phyloP scores from a whole-genome alignment of 2,888 invertebrate genomes.

The Tetrapedia diversipes region DNA sequence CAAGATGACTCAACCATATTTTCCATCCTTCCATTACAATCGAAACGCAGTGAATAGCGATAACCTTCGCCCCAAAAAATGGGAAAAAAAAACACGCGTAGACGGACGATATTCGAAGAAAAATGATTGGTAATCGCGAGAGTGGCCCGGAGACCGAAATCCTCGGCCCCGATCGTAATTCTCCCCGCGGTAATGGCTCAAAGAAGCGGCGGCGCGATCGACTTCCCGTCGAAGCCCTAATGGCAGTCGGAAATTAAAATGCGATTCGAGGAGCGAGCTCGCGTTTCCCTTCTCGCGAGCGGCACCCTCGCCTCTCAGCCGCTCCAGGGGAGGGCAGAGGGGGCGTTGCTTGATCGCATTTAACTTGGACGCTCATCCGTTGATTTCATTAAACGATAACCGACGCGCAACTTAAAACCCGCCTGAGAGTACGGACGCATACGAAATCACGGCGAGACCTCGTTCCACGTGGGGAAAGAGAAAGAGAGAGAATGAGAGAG shows the following conservation, averaged over 20 bases:
- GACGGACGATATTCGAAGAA: background rate
- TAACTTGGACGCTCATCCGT: conserved; percentile 80
- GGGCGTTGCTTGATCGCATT: conserved; percentile 74
- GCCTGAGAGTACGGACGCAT: conserved; percentile 50
- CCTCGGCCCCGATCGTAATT: conserved; percentile 30
- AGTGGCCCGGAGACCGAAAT: background rate
- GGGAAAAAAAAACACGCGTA: no score
- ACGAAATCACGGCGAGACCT: conserved; percentile 59
- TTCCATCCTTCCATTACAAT: no score
- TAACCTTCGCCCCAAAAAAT: no score
- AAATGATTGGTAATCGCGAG: background rate
- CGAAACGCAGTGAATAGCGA: background rate
- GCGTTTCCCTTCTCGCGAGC: conserved; percentile 50
- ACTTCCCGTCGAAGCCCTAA: conserved; percentile 65
- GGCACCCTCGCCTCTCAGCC: conserved; percentile 44
- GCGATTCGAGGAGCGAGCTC: conserved; percentile 57
- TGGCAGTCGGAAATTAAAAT: conserved; percentile 79
- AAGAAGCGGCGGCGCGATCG: conserved; percentile 42
- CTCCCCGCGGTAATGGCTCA: conserved; percentile 33
- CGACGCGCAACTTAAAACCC: conserved; percentile 71
- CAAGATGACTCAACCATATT: no score
- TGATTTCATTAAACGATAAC: conserved; percentile 82
- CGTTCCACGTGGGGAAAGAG: conserved; percentile 18
- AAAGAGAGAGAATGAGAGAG: no score
- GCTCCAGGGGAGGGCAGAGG: conserved; percentile 11